Conservation (phyloP, 2,888 invertebrate genomes). For the Oxyscelio sp. region DNA sequence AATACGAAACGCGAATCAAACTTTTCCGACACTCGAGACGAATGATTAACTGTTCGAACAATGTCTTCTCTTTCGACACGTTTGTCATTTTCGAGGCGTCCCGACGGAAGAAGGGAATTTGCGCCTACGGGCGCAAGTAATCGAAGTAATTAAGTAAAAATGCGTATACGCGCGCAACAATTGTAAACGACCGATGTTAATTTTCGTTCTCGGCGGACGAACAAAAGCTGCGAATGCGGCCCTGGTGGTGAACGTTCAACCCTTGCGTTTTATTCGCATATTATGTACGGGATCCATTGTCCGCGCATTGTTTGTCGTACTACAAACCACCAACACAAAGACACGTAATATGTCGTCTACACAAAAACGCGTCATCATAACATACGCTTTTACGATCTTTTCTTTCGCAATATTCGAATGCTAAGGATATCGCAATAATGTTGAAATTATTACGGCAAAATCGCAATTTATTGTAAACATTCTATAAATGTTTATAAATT, state of each 20-base stretch:
- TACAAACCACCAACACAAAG: conserved; percentile 10
- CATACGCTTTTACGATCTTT: conserved; percentile 3
- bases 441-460: background rate
- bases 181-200: conserved; percentile 29
- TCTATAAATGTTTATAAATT: too few species aligned
- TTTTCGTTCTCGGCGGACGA: conserved; percentile 18
- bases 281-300: conserved; percentile 36
- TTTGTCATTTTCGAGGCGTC: too few species aligned
- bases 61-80: too few species aligned
- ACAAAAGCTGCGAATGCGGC: conserved; percentile 16
- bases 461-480: too few species aligned
- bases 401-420: conserved; percentile 2
- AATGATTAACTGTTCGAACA: too few species aligned
- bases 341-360: background rate
- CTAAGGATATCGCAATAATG: background rate
- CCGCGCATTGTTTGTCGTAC: conserved; percentile 1
- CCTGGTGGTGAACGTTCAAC: conserved; percentile 23
- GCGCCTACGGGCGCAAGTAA: too few species aligned
- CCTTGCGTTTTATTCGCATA: conserved; percentile 36
- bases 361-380: conserved; percentile 8
- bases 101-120: too few species aligned
- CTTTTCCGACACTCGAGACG: too few species aligned
- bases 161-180: background rate
- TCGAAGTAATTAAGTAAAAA: background rate
- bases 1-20: background rate